Conservation (phyloP, 2,888 invertebrate species). For the Tachystola acroxantha region DNA sequence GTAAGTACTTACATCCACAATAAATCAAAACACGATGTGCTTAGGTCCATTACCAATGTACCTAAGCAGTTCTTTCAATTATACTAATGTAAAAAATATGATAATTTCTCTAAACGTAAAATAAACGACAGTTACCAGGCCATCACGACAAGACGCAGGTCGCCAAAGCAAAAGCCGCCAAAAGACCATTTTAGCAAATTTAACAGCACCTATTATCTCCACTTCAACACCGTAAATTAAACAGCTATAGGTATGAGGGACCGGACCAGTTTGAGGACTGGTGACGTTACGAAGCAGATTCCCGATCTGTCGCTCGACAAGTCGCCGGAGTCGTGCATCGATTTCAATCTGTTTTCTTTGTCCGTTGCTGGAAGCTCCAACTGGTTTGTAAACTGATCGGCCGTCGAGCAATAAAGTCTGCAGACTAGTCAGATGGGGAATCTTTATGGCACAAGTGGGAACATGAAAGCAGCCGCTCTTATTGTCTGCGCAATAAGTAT, state of each 20-base stretch:
- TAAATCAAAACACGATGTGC: too few relatives aligned
- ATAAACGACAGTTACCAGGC: background rate
- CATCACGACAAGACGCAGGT: background rate
- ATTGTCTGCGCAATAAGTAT: too few relatives aligned
- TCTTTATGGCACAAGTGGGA: conserved; percentile 24
- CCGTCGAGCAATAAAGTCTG: conserved; percentile 34
- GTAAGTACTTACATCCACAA: too few relatives aligned
- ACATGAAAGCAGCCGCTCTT: too few relatives aligned
- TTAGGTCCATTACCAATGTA: too few relatives aligned
- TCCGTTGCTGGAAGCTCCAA: conserved; percentile 42
- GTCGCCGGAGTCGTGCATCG: conserved; percentile 28
- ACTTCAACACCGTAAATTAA: conserved; percentile 70
- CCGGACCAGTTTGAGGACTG: conserved; percentile 35
- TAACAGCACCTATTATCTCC: conserved; percentile 66
- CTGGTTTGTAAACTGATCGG: conserved; percentile 36
- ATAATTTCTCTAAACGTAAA: too few relatives aligned
- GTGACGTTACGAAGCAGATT: conserved; percentile 28
- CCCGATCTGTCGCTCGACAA: conserved; percentile 24
- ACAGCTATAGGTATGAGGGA: conserved; percentile 48
- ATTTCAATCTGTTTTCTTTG: conserved; percentile 71
- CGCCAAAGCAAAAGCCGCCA: conserved; percentile 12
- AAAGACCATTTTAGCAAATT: conserved; percentile 60
- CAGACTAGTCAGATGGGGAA: conserved; percentile 35
- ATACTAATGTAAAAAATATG: too few relatives aligned
- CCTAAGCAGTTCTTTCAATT: too few relatives aligned